Percentiles rank a stretch among this genome's conserved stretches.
Evolutionary conservation across 1,140 invertebrate genomes (phyloP).

Genomic region (Drosophila bipectinata): DNA sequence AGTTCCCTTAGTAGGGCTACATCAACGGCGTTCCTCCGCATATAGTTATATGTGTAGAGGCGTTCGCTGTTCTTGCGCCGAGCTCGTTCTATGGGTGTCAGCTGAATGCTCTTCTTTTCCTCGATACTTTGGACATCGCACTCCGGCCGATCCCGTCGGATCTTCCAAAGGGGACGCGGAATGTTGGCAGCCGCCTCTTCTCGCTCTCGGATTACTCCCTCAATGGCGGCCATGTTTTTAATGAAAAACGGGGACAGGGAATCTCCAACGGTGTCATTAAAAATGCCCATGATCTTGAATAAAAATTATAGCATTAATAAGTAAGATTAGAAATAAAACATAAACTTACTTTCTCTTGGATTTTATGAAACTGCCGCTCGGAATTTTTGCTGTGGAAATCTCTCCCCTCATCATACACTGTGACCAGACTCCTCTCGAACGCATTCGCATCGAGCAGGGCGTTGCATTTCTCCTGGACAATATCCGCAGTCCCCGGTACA

Average conservation of each 20-base stretch:
- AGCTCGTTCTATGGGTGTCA: conserved; percentile 42
- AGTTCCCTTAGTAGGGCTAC: conserved; percentile 44
- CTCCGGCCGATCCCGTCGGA: conserved; percentile 23
- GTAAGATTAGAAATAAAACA: too few species aligned
- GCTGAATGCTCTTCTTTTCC: conserved; percentile 5
- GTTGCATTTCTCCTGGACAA: conserved; percentile 26
- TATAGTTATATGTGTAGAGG: conserved; percentile 58
- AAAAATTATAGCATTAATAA: too few species aligned
- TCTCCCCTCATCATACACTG: conserved; percentile 16
- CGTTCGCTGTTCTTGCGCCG: conserved; percentile 24
- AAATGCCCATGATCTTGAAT: conserved; percentile 17
- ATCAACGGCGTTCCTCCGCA: conserved; percentile 55
- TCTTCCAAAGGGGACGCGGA: conserved; percentile 58
- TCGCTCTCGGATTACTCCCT: neutral
- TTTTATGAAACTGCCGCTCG: conserved; percentile 3
- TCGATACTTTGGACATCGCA: conserved; percentile 72
- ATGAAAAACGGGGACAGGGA: conserved; percentile 26
- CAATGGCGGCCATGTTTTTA: conserved; percentile 10
- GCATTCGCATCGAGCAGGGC: conserved; percentile 42
- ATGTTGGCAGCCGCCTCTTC: neutral
- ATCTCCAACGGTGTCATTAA: conserved; percentile 40
- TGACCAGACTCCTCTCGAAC: conserved; percentile 41
- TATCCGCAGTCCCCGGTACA: neutral
- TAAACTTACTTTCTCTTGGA: too few species aligned
- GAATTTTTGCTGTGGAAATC: neutral